These are phyloP conservation scores for Parnassius mnemosyne DNA, from an alignment of 2,888 invertebrate genomes.

Conservation along the genomic window DNA sequence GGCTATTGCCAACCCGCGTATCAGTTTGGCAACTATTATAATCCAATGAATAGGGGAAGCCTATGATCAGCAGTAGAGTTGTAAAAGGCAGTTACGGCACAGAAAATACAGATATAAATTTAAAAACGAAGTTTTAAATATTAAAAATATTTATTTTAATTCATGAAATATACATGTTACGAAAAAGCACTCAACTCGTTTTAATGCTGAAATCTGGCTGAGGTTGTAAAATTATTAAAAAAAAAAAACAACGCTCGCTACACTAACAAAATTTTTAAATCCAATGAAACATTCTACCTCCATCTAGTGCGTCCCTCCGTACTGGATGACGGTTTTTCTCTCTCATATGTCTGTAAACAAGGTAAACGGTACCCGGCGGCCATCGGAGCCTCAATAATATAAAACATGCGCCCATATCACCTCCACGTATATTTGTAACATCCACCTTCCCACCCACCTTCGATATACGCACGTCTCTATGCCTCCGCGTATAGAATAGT, in stretches of 20 bases:
- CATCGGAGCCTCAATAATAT: constrained; percentile 71
- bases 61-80: too few relatives aligned
- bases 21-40: too few relatives aligned
- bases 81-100: too few relatives aligned
- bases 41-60: too few relatives aligned
- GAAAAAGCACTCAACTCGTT: too few relatives aligned
- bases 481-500: constrained; percentile 33
- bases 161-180: too few relatives aligned
- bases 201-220: too few relatives aligned
- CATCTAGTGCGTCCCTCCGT: background rate
- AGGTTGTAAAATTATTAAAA: too few relatives aligned
- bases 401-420: constrained; percentile 66
- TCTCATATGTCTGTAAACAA: constrained; percentile 59
- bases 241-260: background rate
- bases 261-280: constrained; percentile 19
- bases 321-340: constrained; percentile 42
- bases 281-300: constrained; percentile 18
- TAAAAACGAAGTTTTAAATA: too few relatives aligned
- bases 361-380: constrained; percentile 54
- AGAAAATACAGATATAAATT: too few relatives aligned
- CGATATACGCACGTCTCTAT: constrained; percentile 36
- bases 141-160: too few relatives aligned
- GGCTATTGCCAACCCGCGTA: too few relatives aligned
- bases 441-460: constrained; percentile 45
- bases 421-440: constrained; percentile 54